phyloP scores from a whole-genome alignment of 1,140 invertebrate genomes.

The Pogonomyrmex barbatus region DNA sequence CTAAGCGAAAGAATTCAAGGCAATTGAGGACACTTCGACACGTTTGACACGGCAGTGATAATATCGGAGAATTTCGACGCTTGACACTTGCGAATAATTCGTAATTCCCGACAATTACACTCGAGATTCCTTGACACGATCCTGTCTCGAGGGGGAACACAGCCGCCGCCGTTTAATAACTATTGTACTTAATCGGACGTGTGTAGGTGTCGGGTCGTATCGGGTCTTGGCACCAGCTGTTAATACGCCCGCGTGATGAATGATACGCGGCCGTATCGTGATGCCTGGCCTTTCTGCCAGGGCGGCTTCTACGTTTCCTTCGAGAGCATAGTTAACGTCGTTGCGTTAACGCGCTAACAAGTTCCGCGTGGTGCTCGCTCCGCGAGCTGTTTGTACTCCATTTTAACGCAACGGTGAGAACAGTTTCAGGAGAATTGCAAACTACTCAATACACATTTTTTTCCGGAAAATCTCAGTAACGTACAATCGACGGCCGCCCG shows the following conservation, averaged over 20 bases:
- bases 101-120: background rate
- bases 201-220: slow-evolving; percentile 19
- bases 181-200: slow-evolving; percentile 6
- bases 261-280: slow-evolving; percentile 9
- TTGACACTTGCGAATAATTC: background rate
- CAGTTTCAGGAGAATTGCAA: slow-evolving; percentile 5
- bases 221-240: background rate
- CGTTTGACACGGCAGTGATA: background rate
- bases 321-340: slow-evolving; percentile 23
- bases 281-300: background rate
- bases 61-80: background rate
- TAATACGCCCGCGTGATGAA: slow-evolving; percentile 42
- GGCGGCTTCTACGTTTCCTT: slow-evolving; percentile 2
- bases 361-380: background rate
- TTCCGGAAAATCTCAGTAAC: background rate
- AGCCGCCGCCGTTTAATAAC: background rate
- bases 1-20: slow-evolving; percentile 6
- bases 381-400: slow-evolving; percentile 19
- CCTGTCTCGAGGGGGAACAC: slow-evolving; percentile 36
- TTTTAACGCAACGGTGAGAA: slow-evolving; percentile 34
- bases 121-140: slow-evolving; percentile 38
- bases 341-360: slow-evolving; percentile 41
- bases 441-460: background rate
- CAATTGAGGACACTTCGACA: background rate
- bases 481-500: background rate